Percentiles rank a stretch among this genome's conserved stretches.
Conservation (phyloP, 2,888 invertebrate genomes). For the Pammene aurita region DNA sequence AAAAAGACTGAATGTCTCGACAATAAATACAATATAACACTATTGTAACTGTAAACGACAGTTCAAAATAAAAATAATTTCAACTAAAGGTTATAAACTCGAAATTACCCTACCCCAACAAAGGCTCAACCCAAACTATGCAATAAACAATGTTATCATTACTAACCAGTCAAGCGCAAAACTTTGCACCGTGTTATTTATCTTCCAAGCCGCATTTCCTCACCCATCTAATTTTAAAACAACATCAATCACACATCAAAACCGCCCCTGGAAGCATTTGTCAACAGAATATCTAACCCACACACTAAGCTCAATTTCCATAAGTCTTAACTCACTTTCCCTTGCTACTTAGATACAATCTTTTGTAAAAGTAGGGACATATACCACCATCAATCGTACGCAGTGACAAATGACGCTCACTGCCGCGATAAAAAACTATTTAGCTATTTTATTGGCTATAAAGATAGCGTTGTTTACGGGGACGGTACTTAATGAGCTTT, state of each 20-base stretch:
- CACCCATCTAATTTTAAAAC: constrained; percentile 36
- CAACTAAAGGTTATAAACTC: too few species aligned
- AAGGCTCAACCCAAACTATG: constrained; percentile 5
- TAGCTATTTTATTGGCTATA: constrained; percentile 65
- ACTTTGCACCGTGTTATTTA: constrained; percentile 12
- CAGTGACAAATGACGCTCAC: constrained; percentile 60
- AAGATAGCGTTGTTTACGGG: constrained; percentile 54
- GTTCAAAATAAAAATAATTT: too few species aligned
- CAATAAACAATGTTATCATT: constrained; percentile 18
- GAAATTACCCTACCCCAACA: background rate
- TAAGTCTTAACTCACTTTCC: background rate
- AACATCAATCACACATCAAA: constrained; percentile 39
- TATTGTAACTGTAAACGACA: too few species aligned
- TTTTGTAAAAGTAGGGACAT: background rate
- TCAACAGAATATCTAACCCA: constrained; percentile 37
- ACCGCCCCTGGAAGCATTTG: constrained; percentile 32
- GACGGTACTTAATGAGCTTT: constrained; percentile 24
- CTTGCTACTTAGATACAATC: background rate
- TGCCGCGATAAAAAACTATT: constrained; percentile 66
- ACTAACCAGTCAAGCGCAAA: constrained; percentile 3
- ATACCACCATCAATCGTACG: constrained; percentile 54
- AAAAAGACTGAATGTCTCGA: too few species aligned
- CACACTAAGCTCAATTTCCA: constrained; percentile 3
- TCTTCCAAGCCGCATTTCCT: constrained; percentile 7
- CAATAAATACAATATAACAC: too few species aligned